Evolutionary conservation across 1,140 invertebrate species (phyloP).

Genomic region (Sycobia sp.): DNA sequence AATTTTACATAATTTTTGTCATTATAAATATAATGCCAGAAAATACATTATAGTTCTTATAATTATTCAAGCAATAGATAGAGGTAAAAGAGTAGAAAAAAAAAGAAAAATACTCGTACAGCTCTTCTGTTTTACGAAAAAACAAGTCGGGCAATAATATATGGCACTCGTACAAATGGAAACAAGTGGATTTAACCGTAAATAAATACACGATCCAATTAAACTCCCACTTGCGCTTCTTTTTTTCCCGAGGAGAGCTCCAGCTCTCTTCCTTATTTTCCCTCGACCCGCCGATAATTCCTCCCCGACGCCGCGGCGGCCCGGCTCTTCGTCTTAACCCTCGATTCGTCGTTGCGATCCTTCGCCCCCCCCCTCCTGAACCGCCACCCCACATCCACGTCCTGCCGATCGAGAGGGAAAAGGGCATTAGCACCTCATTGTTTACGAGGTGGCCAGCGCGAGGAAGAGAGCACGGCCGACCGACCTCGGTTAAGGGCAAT

Average conservation of each 20-base stretch:
- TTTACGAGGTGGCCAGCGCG: slow-evolving; percentile 42
- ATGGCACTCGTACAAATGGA: too few relatives aligned
- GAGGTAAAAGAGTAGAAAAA: background rate
- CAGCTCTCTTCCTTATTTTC: slow-evolving; percentile 14
- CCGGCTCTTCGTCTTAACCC: too few relatives aligned
- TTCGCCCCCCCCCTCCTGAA: too few relatives aligned
- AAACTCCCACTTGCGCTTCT: slow-evolving; percentile 21
- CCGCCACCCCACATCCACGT: too few relatives aligned
- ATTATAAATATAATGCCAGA: too few relatives aligned
- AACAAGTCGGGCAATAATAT: too few relatives aligned
- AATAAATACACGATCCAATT: slow-evolving; percentile 28
- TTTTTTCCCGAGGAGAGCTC: too few relatives aligned
- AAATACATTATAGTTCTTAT: too few relatives aligned
- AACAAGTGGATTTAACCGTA: too few relatives aligned
- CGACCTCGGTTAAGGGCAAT: background rate
- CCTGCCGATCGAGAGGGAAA: slow-evolving; percentile 23
- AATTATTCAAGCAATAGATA: background rate
- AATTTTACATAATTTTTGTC: too few relatives aligned
- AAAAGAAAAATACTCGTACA: background rate
- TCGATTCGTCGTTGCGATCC: too few relatives aligned
- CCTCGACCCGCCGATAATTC: slow-evolving; percentile 13
- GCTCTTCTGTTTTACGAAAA: too few relatives aligned
- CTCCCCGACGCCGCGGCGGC: background rate
- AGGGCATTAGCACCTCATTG: slow-evolving; percentile 45
- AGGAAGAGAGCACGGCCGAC: slow-evolving; percentile 35